Evolutionary conservation across 2,888 invertebrate genomes (phyloP).

Genomic region (Troides aeacus): DNA sequence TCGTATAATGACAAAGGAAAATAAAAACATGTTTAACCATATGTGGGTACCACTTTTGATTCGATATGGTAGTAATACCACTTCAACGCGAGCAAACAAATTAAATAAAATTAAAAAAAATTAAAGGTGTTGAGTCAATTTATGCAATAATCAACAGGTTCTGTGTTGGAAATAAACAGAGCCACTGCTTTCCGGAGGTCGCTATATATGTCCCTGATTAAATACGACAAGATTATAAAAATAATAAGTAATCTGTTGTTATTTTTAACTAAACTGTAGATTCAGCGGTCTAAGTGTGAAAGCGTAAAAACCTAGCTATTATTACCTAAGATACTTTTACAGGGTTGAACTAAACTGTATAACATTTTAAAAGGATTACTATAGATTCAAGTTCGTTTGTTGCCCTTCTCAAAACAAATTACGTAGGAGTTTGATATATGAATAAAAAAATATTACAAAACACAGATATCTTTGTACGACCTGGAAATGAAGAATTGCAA

Average conservation of each 20-base stretch:
- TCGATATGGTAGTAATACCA: slow-evolving; percentile 6
- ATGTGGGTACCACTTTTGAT: slow-evolving; percentile 4
- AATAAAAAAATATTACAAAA: too few species aligned
- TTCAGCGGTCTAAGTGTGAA: too few species aligned
- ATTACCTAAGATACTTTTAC: too few species aligned
- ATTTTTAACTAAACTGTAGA: background rate
- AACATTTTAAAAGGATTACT: too few species aligned
- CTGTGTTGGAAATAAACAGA: background rate
- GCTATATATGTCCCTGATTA: background rate
- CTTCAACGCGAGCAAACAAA: background rate
- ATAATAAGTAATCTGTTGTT: background rate
- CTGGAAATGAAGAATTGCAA: too few species aligned
- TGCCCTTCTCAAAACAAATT: too few species aligned
- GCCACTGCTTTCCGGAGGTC: background rate
- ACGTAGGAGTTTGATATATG: too few species aligned
- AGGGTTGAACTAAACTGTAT: too few species aligned
- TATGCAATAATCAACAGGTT: background rate
- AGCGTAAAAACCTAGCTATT: too few species aligned
- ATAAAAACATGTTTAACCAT: slow-evolving; percentile 32
- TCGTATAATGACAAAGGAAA: slow-evolving; percentile 46
- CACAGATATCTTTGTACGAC: too few species aligned
- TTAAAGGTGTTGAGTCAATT: slow-evolving; percentile 1
- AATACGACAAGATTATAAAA: background rate
- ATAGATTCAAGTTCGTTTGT: too few species aligned
- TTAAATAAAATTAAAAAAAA: slow-evolving; percentile 4